Conservation (phyloP, 2,113 vertebrate species). For the Gavia stellata region DNA sequence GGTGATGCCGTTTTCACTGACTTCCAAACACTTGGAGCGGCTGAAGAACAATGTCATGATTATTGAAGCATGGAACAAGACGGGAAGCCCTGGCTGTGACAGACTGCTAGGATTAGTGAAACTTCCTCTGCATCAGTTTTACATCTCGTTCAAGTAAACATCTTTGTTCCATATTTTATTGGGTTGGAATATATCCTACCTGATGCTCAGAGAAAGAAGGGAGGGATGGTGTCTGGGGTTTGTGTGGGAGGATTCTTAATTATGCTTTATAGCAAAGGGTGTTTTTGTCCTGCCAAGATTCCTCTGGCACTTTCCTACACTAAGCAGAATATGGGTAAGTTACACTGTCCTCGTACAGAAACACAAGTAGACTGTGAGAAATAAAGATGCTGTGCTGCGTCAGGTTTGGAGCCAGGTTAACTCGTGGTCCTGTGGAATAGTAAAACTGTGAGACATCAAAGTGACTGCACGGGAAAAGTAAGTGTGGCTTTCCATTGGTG, state of each 20-base stretch:
- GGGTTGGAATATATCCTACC: not conserved
- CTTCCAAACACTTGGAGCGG: conserved; percentile 79
- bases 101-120: conserved; percentile 88
- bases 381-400: not conserved
- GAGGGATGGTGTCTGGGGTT: not conserved
- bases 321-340: not conserved
- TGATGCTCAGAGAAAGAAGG: not conserved
- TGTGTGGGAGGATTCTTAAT: not conserved
- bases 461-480: not conserved
- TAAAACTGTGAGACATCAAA: not conserved
- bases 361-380: not conserved
- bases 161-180: not conserved
- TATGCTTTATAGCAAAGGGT: not conserved
- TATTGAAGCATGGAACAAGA: conserved; percentile 92
- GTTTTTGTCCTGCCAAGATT: not conserved
- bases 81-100: conserved; percentile 74
- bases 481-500: not conserved
- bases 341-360: not conserved
- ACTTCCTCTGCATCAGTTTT: conserved; percentile 95
- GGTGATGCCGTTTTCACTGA: conserved; percentile 87
- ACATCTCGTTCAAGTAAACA: conserved; percentile 90
- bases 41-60: conserved; percentile 94
- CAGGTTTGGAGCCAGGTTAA: not conserved
- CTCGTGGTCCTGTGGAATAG: not conserved
- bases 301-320: not conserved